A percentile compares a stretch with the other conserved stretches of the same genome.
These are phyloP conservation scores for Erebia palarica DNA, from an alignment of 2,888 invertebrate genomes.

Conservation along the genomic window DNA sequence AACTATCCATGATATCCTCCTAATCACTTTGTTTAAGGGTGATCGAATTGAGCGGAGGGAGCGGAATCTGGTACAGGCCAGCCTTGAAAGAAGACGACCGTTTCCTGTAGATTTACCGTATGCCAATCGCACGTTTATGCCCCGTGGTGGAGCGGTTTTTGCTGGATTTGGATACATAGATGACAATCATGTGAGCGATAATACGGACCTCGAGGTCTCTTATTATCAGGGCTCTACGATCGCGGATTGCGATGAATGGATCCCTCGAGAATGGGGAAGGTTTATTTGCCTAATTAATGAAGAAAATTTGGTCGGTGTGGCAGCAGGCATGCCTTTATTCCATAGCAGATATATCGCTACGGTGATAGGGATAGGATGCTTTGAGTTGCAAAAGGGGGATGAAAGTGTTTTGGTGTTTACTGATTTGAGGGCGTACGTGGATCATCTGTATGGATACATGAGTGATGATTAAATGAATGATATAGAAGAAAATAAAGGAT, in stretches of 20 bases:
- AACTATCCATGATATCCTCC: too few species aligned
- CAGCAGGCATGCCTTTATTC: constrained; percentile 37
- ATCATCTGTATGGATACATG: constrained; percentile 14
- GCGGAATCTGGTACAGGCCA: too few species aligned
- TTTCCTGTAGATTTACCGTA: not conserved
- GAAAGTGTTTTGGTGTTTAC: constrained; percentile 27
- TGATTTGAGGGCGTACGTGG: constrained; percentile 31
- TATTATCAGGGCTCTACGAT: constrained; percentile 21
- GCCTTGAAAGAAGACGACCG: too few species aligned
- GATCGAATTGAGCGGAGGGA: too few species aligned
- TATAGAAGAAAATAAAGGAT: not conserved
- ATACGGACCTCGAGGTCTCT: constrained; percentile 25
- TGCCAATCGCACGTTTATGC: not conserved
- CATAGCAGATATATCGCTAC: constrained; percentile 14
- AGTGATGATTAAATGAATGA: not conserved
- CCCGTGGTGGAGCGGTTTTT: constrained; percentile 30
- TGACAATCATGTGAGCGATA: constrained; percentile 27
- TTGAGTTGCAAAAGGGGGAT: constrained; percentile 33
- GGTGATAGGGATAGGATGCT: constrained; percentile 34
- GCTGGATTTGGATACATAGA: constrained; percentile 37
- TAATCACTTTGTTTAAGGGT: too few species aligned
- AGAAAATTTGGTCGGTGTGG: constrained; percentile 24
- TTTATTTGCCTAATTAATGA: constrained; percentile 38
- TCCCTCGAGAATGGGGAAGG: constrained; percentile 40
- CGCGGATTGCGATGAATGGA: constrained; percentile 37